Base-by-base conservation (phyloP, 2,113 vertebrate species). In the Cavia aperea region DNA sequence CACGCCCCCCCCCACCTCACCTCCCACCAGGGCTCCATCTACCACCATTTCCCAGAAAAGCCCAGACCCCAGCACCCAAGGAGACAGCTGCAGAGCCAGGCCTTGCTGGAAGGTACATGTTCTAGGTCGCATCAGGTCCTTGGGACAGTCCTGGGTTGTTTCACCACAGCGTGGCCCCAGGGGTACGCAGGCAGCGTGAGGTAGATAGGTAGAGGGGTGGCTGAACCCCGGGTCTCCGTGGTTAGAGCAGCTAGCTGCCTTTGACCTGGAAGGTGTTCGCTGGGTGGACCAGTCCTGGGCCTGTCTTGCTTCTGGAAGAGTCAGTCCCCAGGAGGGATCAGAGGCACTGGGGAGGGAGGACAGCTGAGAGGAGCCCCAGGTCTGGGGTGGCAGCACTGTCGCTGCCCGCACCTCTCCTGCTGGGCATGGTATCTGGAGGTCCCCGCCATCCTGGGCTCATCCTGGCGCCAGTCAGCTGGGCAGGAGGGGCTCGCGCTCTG, bases 401-500 rank as follows among this genome's bases (percentile, higher is more conserved):
- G 9, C 56, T 4, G 70, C 39, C n/a, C 46, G 9, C 26, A 7
- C 43, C 8, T 39, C 11, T 31, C 70, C 31, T 62, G 81, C 75
- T 54, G 81, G 54, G 21, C 12, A 21, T 18, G 43, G 83, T 43
- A 0, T 26, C 89, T 18, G 60, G 60, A 60, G 54, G 77, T 62
- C 77, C 51, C 36, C 0, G 26, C 68, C 66, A 19, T 39, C 75
- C 89, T 6, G 83, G 21, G 0, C 11, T 1, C 18, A 0, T 90
- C 31, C 81, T 23, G 60, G 23, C 4, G 11, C 62, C 0, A 0
- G 33, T 97, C 98, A 98, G 96, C 97, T 97, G 0, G 88, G 70
- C 36, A 98, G 97, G 1, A 98, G 97, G 1, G 97, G 96, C 6
- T 94, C 96, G 4, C 81, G 94, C 88, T 98, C 97, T 0, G 0